These are phyloP conservation scores for Diorhabda carinulata DNA, from an alignment of 1,140 invertebrate genomes.

Conservation along the genomic window DNA sequence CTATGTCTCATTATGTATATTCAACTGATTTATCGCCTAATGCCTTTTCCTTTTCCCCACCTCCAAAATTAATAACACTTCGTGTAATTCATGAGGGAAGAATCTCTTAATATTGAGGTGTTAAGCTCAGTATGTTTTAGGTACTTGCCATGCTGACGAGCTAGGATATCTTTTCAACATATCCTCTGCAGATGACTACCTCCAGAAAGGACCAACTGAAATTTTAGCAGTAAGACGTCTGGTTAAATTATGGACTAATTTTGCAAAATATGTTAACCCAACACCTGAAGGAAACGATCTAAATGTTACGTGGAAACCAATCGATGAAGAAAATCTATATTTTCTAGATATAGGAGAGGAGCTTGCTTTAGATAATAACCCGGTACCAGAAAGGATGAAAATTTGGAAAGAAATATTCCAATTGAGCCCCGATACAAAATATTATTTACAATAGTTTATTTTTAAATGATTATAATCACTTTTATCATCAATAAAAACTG, in stretches of 20 bases:
- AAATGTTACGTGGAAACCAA: constrained; percentile 10
- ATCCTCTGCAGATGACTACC: background rate
- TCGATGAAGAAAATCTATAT: constrained; percentile 4
- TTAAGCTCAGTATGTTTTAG: background rate
- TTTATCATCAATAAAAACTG: too few relatives aligned
- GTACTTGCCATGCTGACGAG: background rate
- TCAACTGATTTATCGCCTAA: background rate
- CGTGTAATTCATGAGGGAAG: background rate
- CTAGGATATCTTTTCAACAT: background rate
- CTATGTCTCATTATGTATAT: background rate
- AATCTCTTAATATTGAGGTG: background rate
- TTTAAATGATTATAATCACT: background rate
- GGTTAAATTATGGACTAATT: constrained; percentile 31
- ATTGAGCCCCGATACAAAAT: constrained; percentile 2
- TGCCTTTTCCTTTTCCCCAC: background rate
- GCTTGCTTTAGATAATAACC: background rate
- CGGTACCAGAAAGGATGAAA: constrained; percentile 1
- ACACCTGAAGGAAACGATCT: constrained; percentile 8
- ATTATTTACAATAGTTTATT: background rate
- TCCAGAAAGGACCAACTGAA: constrained; percentile 6
- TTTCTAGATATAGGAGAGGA: constrained; percentile 21
- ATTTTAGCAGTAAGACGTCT: constrained; percentile 14
- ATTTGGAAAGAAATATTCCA: constrained; percentile 10
- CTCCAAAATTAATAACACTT: background rate
- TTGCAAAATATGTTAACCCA: constrained; percentile 26